A percentile compares a stretch with the other conserved stretches of the same genome.
Conservation (phyloP, 2,797 vertebrate genomes). For the Falco naumanni region DNA sequence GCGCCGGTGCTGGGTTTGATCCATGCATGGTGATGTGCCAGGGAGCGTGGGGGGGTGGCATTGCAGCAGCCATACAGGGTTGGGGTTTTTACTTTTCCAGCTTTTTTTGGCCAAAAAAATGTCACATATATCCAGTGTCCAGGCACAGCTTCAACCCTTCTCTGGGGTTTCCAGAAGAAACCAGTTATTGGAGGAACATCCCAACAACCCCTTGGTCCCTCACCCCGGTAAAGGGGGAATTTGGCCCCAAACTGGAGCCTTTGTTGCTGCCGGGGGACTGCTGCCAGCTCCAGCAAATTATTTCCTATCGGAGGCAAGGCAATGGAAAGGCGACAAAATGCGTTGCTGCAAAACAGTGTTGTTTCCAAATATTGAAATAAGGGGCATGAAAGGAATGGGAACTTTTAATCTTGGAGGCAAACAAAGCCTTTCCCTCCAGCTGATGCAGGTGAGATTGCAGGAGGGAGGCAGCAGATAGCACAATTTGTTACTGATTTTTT, state of each 20-base stretch:
- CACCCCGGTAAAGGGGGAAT: not conserved
- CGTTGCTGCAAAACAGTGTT: rapidly evolving
- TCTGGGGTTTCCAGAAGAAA: not conserved
- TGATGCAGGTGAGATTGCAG: not conserved
- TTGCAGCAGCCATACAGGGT: not conserved
- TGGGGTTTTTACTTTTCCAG: not conserved
- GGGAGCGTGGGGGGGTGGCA: not conserved
- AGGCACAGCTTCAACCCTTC: not conserved
- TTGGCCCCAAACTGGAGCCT: not conserved
- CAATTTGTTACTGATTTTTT: not conserved
- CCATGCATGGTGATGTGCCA: rapidly evolving
- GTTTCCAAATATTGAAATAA: not conserved
- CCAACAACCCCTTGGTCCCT: not conserved
- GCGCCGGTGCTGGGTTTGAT: not conserved
- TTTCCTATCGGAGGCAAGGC: not conserved
- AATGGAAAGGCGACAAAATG: not conserved
- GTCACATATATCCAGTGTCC: not conserved
- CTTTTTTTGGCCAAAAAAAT: not conserved
- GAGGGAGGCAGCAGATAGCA: not conserved
- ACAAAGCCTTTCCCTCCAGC: not conserved
- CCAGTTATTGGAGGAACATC: not conserved
- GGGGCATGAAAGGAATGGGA: not conserved
- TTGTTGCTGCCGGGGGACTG: not conserved
- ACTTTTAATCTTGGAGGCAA: not conserved
- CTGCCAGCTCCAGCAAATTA: not conserved